Base-by-base conservation (phyloP, 2,888 invertebrate genomes). In the Scaptomyza cyrtandrae region DNA sequence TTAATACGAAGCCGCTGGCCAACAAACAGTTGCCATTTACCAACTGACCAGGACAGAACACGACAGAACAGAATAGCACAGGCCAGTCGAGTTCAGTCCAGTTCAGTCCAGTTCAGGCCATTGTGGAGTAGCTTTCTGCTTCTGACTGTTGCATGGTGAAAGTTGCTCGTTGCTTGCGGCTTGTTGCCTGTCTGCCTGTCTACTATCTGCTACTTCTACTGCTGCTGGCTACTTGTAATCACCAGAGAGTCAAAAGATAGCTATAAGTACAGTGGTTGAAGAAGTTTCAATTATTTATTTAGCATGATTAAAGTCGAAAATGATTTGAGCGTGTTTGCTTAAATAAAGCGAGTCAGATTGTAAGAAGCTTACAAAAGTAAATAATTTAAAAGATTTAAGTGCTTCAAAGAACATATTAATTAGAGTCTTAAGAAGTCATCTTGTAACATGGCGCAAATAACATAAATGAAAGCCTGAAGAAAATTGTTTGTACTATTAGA, bases 1-100 rank as follows among this genome's bases (percentile, higher is more conserved):
- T 88, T 75, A 87, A 83, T 79, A 72, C 71, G 88, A 83, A 71
- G 58, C 86, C 77, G 56, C 41, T 56, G 65, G 60, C 45, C 53
- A 55, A 50, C 70, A 48, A 19, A 33, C 55, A 35, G 75, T 60
- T 55, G 55, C 49, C 68, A 55, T 54, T 59, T 59, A 59, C 59
- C 59, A 49, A 45, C 45, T 45, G 76, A 50, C 61, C 74, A 44
- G 50, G 37, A 45, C 49, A 37, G 45, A 19, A 16, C 48, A 14
- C 6, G 29, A n/a, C 24, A 5, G 50, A 3, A n/a, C 52, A 29
- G 16, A 7, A 10, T 19, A 35, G 35, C n/a, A 29, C 35, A 10
- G 33, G n/a, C 11, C 29, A 6, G 39, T 10, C 2, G 16, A 19
- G 10, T n/a, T 16, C 29, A 24, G 44, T 13, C n/a, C 44, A 14